Conservation (phyloP, 2,888 invertebrate species). For the Troilus luridus region DNA sequence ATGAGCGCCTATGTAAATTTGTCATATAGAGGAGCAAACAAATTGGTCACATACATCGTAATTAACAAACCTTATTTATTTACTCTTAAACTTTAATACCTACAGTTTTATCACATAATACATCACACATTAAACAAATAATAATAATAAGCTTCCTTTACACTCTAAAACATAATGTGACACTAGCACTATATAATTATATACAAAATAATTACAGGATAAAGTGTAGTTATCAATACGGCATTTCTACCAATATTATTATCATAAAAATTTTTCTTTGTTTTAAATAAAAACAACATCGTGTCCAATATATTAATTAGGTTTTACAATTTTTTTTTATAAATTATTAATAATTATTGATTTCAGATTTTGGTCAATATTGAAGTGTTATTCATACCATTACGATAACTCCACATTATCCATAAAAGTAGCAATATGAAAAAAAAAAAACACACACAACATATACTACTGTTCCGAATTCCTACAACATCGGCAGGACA, state of each 20-base stretch:
- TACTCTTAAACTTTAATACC: constrained; percentile 23
- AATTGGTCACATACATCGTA: constrained; percentile 39
- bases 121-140: constrained; percentile 18
- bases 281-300: background rate
- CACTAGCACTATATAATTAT: constrained; percentile 4
- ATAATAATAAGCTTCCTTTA: background rate
- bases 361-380: no score
- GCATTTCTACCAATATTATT: background rate
- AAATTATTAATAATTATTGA: no score
- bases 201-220: background rate
- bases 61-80: constrained; percentile 6
- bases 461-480: constrained; percentile 37
- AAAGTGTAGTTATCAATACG: background rate
- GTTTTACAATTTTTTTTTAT: no score
- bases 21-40: constrained; percentile 45
- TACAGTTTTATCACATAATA: constrained; percentile 47
- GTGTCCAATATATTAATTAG: background rate
- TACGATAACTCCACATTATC: background rate
- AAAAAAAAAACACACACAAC: constrained; percentile 14
- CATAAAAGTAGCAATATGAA: background rate
- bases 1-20: background rate
- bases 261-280: background rate
- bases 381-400: background rate
- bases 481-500: background rate
- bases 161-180: background rate